Evolutionary conservation across 2,797 vertebrate species (phyloP).

Genomic region (Apodemus agrarius): DNA sequence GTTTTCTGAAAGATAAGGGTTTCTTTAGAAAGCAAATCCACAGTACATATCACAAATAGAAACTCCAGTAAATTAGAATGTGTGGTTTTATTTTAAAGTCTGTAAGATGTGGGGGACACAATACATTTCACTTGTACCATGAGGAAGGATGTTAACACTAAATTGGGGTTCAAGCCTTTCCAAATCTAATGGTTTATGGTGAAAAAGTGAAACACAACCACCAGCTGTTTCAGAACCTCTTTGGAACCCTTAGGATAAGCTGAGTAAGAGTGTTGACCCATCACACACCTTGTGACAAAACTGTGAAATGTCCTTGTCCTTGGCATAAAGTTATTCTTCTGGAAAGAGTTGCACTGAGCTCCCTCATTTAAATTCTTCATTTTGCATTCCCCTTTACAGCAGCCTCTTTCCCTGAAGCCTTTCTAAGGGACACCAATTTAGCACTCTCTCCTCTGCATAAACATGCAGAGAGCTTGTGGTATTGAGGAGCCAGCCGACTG

Average conservation of each 20-base stretch:
- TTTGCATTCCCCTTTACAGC: constrained; percentile 2
- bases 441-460: constrained; percentile 24
- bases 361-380: constrained; percentile 59
- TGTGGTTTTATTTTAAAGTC: constrained; percentile 66
- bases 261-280: constrained; percentile 27
- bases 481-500: constrained; percentile 6
- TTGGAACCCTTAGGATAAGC: constrained; percentile 25
- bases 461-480: constrained; percentile 30
- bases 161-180: constrained; percentile 53
- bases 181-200: constrained; percentile 12
- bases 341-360: constrained; percentile 1
- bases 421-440: constrained; percentile 61
- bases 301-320: background rate
- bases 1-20: constrained; percentile 63
- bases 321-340: constrained; percentile 54
- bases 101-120: constrained; percentile 30
- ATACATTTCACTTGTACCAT: constrained; percentile 58
- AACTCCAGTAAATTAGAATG: constrained; percentile 34
- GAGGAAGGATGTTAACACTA: constrained; percentile 52
- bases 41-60: constrained; percentile 53
- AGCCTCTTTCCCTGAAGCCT: background rate
- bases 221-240: background rate
- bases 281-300: constrained; percentile 57
- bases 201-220: constrained; percentile 33
- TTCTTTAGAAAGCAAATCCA: constrained; percentile 55